Conservation (phyloP, 2,888 invertebrate species). For the Synergus umbraculus region DNA sequence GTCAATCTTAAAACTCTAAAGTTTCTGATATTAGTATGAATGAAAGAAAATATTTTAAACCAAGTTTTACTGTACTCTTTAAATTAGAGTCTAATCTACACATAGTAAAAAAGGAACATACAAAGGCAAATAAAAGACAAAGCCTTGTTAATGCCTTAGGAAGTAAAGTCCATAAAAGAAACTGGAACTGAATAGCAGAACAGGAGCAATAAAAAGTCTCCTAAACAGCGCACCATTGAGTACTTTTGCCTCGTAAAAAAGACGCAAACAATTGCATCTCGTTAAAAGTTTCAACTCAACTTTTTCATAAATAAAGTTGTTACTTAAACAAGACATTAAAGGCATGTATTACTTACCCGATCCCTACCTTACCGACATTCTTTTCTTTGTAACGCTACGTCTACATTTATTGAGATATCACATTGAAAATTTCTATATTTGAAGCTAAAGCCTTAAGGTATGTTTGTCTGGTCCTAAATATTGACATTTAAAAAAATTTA, state of each 20-base stretch:
- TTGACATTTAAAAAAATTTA: no score
- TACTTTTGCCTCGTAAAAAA: slow-evolving; percentile 8
- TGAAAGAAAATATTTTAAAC: background rate
- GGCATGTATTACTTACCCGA: no score
- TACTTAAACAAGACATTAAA: background rate
- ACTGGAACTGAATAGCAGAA: background rate
- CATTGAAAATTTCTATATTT: no score
- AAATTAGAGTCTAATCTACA: background rate
- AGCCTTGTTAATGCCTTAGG: background rate
- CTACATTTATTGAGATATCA: no score
- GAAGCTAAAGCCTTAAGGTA: no score
- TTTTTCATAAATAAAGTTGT: slow-evolving; percentile 1
- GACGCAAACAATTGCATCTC: background rate
- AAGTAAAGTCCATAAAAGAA: background rate
- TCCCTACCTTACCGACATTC: no score
- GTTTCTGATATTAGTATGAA: background rate
- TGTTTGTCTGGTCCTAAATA: no score
- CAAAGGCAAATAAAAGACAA: background rate
- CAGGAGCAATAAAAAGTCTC: background rate
- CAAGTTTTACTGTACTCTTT: background rate
- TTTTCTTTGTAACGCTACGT: no score
- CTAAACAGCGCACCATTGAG: background rate
- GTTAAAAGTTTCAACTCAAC: background rate
- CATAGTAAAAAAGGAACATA: background rate
- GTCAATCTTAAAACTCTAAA: background rate